These are phyloP conservation scores for Hipposideros larvatus DNA, from an alignment of 2,797 vertebrate genomes.

Conservation along the genomic window DNA sequence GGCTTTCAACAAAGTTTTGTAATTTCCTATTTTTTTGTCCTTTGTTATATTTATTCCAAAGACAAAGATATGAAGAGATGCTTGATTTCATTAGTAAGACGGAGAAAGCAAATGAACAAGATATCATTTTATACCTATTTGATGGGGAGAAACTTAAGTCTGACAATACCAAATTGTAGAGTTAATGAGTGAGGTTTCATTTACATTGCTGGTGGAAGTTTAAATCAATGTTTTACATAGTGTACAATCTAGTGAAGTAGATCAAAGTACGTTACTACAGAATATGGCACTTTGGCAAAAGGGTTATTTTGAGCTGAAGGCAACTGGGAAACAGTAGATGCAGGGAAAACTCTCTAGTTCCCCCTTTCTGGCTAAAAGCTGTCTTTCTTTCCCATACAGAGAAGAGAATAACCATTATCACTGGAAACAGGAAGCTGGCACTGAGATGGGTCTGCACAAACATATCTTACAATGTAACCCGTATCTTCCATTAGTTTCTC, in stretches of 20 bases:
- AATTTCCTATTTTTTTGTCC: conserved; percentile 1
- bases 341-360: background rate
- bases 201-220: background rate
- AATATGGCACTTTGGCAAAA: background rate
- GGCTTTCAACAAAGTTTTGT: background rate
- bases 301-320: background rate
- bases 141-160: background rate
- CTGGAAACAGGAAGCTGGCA: background rate
- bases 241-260: background rate
- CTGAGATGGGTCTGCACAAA: background rate
- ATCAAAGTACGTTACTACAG: background rate
- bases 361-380: background rate
- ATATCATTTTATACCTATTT: background rate
- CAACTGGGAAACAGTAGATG: background rate
- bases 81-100: background rate
- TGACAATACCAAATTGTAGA: background rate
- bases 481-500: background rate
- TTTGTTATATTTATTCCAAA: background rate
- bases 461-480: background rate
- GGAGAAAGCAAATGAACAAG: background rate
- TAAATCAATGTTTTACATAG: background rate
- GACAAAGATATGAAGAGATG: background rate
- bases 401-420: background rate
- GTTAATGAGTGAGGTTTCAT: background rate
- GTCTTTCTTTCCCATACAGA: background rate